Evolutionary conservation across 2,888 invertebrate species (phyloP).

Genomic region (Parnassius mnemosyne): DNA sequence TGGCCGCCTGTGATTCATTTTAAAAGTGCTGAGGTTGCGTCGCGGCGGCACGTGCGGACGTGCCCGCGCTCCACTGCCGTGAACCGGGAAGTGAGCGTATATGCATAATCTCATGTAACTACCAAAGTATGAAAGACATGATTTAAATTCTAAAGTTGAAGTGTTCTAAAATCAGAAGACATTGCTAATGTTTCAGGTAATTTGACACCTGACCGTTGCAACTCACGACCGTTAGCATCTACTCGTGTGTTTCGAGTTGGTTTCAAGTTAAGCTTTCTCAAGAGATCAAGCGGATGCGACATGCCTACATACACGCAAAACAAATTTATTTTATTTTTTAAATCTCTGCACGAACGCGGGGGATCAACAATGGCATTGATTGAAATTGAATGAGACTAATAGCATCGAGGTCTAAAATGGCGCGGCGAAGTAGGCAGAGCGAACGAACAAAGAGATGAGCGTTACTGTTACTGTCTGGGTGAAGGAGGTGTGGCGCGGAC

Average conservation of each 20-base stretch:
- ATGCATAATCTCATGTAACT: too few species aligned
- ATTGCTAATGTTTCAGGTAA: too few species aligned
- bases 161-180: too few species aligned
- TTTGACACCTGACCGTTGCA: background rate
- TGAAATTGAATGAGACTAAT: background rate
- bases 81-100: background rate
- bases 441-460: background rate
- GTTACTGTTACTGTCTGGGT: background rate
- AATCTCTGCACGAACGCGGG: too few species aligned
- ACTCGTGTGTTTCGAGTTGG: background rate
- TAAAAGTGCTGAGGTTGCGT: conserved; percentile 30
- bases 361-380: too few species aligned
- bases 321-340: too few species aligned
- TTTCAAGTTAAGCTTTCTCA: too few species aligned
- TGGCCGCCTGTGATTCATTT: conserved; percentile 32
- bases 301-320: too few species aligned
- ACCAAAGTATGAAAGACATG: too few species aligned
- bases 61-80: conserved; percentile 21
- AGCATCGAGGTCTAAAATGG: background rate
- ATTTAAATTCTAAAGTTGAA: too few species aligned
- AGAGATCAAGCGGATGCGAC: too few species aligned
- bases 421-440: conserved; percentile 2
- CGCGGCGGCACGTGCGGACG: conserved; percentile 28
- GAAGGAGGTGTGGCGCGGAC: background rate
- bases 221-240: background rate